Evolutionary conservation across 2,797 vertebrate species (phyloP).

Genomic region (Danio albolineatus): DNA sequence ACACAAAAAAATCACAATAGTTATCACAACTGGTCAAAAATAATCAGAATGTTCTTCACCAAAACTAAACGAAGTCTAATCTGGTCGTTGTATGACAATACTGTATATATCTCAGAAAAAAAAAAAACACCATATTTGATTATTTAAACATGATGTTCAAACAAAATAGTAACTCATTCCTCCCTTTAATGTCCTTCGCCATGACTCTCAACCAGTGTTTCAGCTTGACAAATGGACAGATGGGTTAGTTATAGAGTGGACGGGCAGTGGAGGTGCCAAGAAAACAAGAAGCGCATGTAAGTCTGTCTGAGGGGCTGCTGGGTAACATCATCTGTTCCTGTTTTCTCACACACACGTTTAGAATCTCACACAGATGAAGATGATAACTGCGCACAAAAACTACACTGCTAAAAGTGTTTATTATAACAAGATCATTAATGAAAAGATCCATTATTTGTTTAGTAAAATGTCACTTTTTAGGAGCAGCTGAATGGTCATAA

Average conservation of each 20-base stretch:
- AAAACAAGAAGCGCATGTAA: slow-evolving; percentile 27
- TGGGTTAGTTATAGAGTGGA: slow-evolving; percentile 10
- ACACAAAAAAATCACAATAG: no score
- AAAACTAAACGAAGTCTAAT: no score
- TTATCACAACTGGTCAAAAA: no score
- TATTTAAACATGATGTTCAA: neutral
- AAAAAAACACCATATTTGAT: no score
- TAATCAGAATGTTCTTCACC: no score
- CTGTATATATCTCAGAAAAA: no score
- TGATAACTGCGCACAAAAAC: slow-evolving; percentile 44
- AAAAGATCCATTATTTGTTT: neutral
- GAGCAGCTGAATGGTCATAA: neutral
- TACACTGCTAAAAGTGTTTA: neutral
- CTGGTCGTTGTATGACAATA: no score
- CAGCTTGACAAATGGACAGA: slow-evolving; percentile 37
- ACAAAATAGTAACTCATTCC: slow-evolving; percentile 38
- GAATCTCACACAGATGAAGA: slow-evolving; percentile 19
- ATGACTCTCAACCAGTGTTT: slow-evolving; percentile 18
- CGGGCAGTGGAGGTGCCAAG: slow-evolving; percentile 26
- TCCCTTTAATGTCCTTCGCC: slow-evolving; percentile 21
- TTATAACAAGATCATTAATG: neutral
- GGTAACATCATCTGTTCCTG: slow-evolving; percentile 18
- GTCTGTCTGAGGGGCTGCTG: slow-evolving; percentile 32
- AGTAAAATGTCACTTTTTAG: neutral
- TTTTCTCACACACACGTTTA: neutral